A percentile compares a stretch with the other conserved stretches of the same genome.
Conservation (phyloP, 2,888 invertebrate species). For the Cheilosia pagana region DNA sequence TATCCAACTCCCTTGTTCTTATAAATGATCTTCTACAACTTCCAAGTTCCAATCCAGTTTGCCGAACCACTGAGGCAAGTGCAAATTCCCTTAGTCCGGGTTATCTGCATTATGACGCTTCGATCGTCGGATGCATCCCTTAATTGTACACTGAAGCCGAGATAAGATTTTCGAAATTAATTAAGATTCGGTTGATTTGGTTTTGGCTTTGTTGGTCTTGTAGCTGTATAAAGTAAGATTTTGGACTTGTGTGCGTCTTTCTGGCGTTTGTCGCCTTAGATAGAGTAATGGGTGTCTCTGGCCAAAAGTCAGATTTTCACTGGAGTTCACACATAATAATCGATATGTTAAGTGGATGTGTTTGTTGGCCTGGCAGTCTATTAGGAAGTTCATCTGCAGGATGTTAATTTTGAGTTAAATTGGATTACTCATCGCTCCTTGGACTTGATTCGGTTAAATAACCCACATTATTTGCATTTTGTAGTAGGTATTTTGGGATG, state of each 20-base stretch:
- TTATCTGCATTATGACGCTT: slow-evolving; percentile 44
- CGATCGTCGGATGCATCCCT: slow-evolving; percentile 12
- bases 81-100: slow-evolving; percentile 13
- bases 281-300: not conserved
- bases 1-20: no score
- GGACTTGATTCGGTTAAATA: not conserved
- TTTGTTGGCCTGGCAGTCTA: not conserved
- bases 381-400: slow-evolving; percentile 5
- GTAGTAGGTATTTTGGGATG: not conserved
- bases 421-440: not conserved
- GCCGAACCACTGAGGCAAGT: slow-evolving; percentile 34
- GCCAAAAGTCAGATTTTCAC: not conserved
- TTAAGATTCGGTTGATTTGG: slow-evolving; percentile 47
- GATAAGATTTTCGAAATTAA: slow-evolving; percentile 39
- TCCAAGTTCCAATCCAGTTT: slow-evolving; percentile 2
- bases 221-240: not conserved
- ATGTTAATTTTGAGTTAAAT: slow-evolving; percentile 5
- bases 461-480: not conserved
- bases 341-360: slow-evolving; percentile 22
- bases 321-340: slow-evolving; percentile 27
- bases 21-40: no score
- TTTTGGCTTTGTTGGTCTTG: slow-evolving; percentile 15
- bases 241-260: not conserved
- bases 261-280: not conserved
- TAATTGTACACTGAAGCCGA: slow-evolving; percentile 23